These are phyloP conservation scores for Rousettus madagascariensis DNA, from an alignment of 2,797 vertebrate genomes.

Conservation along the genomic window DNA sequence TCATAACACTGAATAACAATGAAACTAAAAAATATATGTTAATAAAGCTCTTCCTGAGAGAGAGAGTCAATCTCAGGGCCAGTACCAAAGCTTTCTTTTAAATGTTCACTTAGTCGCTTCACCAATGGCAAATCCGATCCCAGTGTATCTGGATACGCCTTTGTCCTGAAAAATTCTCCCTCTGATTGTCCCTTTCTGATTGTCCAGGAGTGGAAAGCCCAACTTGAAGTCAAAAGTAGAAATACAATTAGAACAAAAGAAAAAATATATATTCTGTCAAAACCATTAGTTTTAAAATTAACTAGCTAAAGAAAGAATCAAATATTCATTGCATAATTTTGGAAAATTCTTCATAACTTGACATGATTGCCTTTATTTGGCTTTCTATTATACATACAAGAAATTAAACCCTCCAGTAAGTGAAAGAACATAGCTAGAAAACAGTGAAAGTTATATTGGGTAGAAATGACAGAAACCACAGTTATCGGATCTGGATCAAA, in stretches of 20 bases:
- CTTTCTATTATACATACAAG: conserved; percentile 75
- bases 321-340: conserved; percentile 17
- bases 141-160: not conserved
- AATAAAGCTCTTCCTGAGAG: conserved; percentile 11
- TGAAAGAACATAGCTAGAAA: conserved; percentile 72
- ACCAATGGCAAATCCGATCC: not conserved
- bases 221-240: conserved; percentile 3
- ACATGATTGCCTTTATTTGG: conserved; percentile 77
- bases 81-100: not conserved
- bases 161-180: not conserved
- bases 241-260: not conserved
- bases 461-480: conserved; percentile 78
- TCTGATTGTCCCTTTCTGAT: not conserved
- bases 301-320: not conserved
- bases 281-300: conserved; percentile 42
- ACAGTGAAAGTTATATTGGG: conserved; percentile 56
- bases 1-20: not conserved
- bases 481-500: conserved; percentile 81
- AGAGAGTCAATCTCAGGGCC: not conserved
- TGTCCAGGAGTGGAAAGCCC: not conserved
- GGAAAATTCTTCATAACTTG: conserved; percentile 75
- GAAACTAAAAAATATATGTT: not conserved
- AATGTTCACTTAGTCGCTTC: not conserved
- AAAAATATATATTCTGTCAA: not conserved
- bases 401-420: conserved; percentile 72